Evolutionary conservation across 1,140 invertebrate genomes (phyloP), one percentile per base, ranked within the genome.

Genomic region (Macrocentrus cingulum): DNA sequence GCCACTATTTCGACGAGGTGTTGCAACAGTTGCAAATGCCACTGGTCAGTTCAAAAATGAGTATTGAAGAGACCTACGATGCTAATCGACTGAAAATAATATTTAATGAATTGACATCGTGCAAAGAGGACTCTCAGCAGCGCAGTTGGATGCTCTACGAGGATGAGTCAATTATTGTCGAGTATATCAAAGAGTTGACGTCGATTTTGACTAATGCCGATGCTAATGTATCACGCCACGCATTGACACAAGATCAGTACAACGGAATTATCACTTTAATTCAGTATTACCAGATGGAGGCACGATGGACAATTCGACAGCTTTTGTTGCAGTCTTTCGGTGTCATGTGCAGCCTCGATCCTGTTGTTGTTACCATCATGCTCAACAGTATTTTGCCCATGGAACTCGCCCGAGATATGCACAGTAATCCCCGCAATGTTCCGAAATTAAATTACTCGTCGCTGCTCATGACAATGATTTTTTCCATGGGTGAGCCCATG

Each of bases 241-340:
- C 92, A 41, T 83, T 94, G 64, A 87, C 86, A 60, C 84, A 84
- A 62, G 87, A 91, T 75, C 84, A 87, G 20, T 92, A 91, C 67
- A 84, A 85, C 52, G 87, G 87, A 61, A 87, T 93, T 7, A 86
- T 84, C 29, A 88, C 88, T 61, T 76, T 95, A 39, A 88, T 92
- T 46, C 87, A 92, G 62, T 95, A 92, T 82, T 95, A 95, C 77
- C 92, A 95, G 80, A 94, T 95, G 93, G 93, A 95, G 77, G 86
- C 89, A 2, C 82, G 92, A 64, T 90, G 90, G 87, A 87, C 87
- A 0, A 88, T 95, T 60, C 84, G 93, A 59, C 84, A 91, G 59
- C 77, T 91, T 0, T 80, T 96, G 29, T 79, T 95, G 46, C 82
- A 94, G 82, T 88, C 89, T 11, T 95, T 96, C 79, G 90, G 88